Base-by-base conservation (phyloP, 2,113 vertebrate genomes). In the Anoplopoma fimbria region DNA sequence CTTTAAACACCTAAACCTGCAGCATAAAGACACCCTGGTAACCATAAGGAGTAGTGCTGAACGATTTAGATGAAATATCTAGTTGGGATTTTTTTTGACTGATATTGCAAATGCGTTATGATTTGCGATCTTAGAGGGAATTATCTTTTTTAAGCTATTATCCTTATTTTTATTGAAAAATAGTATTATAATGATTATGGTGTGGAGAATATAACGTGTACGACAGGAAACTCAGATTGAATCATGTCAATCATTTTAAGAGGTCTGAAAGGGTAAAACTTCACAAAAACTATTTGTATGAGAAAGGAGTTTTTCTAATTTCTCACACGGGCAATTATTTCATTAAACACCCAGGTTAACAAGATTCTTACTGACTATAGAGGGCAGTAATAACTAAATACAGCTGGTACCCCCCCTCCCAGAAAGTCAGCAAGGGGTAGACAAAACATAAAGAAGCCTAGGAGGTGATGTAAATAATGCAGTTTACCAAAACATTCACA, bases 291-390 rank as follows among this genome's bases (percentile, higher is more conserved):
- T 25, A 25, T 7, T 25, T 53, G 42, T 49, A 33, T 36, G 5
- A 55, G 42, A 69, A 25, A 27, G 4, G 9, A 31, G 4, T 12
- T 29, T 31, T 40, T 36, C 61, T 21, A 4, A 21, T 45, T 69
- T 61, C 27, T 42, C 7, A 42, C 29, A 0, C 0, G 33, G 1
- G 27, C 17, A 34, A 58, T 85, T 1, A 13, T 27, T 4, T 23
- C 4, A 55, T 40, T n/a, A 45, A 36, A 27, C 17, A 78, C 21
- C 47, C 7, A 47, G 17, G 15, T 33, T 47, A 17, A 53, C 45
- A 40, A 53, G n/a, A 36, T 75, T 61, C 75, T 64, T 75, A 38
- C 70, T 2, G 47, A 58, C 55, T 51, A 4, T 23, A n/a, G 29
- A 70, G 27, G 36, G 58, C 27, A 53, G 71, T 74, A 14, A 40